phyloP scores from a whole-genome alignment of 2,797 vertebrate species.

The Buphagus erythrorhynchus region DNA sequence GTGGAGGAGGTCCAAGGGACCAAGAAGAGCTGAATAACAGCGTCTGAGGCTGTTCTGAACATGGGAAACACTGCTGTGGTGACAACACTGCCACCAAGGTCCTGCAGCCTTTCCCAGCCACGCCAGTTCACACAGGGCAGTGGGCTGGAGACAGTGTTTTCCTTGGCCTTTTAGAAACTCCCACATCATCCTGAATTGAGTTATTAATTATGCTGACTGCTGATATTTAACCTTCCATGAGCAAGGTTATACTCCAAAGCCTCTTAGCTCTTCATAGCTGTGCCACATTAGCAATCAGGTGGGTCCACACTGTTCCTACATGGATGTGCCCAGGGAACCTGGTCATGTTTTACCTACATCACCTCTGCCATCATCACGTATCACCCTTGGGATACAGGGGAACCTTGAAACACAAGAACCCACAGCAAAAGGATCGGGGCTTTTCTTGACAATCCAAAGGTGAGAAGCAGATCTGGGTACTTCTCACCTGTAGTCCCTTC shows the following conservation, averaged over 20 bases:
- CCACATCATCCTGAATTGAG: not conserved
- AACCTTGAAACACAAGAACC: not conserved
- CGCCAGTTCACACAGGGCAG: rapidly evolving
- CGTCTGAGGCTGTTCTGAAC: rapidly evolving
- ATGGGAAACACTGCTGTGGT: not conserved
- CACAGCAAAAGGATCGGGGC: not conserved
- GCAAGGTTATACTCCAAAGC: not conserved
- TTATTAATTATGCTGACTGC: not conserved
- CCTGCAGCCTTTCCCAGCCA: not conserved
- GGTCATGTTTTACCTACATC: not conserved
- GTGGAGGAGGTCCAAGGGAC: not conserved
- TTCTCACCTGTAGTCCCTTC: not conserved
- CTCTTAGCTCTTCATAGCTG: not conserved
- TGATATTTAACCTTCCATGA: not conserved
- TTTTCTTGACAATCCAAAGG: not conserved
- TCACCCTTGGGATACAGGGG: rapidly evolving
- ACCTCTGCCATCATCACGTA: not conserved
- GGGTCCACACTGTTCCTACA: rapidly evolving
- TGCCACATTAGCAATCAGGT: not conserved
- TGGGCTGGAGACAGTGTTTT: not conserved
- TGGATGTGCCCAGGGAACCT: not conserved
- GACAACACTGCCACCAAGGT: not conserved
- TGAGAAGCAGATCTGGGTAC: not conserved
- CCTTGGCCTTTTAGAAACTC: not conserved
- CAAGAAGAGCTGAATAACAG: not conserved